These are phyloP conservation scores for Melanerpes formicivorus DNA, from an alignment of 2,113 vertebrate genomes.

Conservation along the genomic window DNA sequence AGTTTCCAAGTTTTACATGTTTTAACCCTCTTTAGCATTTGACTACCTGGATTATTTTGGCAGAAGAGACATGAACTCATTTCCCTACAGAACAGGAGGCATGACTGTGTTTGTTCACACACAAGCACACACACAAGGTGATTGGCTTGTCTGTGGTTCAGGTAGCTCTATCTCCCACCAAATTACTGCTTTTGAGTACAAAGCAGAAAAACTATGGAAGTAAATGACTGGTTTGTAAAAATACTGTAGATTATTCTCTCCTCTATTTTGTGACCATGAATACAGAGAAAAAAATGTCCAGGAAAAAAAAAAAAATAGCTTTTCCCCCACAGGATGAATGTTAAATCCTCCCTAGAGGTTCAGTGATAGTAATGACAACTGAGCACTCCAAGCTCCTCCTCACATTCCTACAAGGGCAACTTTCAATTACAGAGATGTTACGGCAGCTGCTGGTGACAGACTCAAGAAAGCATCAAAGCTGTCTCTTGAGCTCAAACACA, in stretches of 20 bases:
- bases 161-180: neutral
- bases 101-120: neutral
- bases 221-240: neutral
- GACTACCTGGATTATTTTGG: neutral
- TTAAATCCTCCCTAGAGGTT: constrained; percentile 18
- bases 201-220: neutral
- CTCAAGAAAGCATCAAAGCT: constrained; percentile 8
- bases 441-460: constrained; percentile 12
- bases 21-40: neutral
- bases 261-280: neutral
- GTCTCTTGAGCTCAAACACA: neutral
- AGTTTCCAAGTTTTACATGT: neutral
- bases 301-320: neutral
- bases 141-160: neutral
- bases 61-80: neutral
- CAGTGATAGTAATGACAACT: neutral
- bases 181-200: neutral
- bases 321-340: neutral
- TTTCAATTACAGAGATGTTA: constrained; percentile 27
- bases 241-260: neutral
- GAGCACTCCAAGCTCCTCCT: neutral
- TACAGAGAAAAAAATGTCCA: neutral
- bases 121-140: neutral
- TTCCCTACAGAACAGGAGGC: neutral
- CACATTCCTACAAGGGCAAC: neutral